A percentile compares a stretch with the other conserved stretches of the same genome.
Conservation (phyloP, 2,888 invertebrate species). For the Xanthorhoe spadicearia region DNA sequence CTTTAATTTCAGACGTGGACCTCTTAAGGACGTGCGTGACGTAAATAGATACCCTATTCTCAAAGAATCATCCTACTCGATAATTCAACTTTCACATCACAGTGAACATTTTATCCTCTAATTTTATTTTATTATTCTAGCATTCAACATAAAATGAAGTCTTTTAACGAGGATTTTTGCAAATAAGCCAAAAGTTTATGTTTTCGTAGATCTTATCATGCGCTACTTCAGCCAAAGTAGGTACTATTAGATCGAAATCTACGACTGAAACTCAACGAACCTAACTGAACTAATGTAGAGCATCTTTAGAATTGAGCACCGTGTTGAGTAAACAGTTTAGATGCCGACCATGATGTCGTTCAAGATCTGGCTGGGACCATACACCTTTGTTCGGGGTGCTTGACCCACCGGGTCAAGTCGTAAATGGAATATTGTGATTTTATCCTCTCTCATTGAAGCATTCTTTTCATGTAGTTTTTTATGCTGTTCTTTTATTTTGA, state of each 20-base stretch:
- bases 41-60: constrained; percentile 51
- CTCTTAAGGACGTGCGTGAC: constrained; percentile 61
- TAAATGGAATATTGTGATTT: constrained; percentile 31
- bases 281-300: constrained; percentile 18
- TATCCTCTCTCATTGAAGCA: constrained; percentile 17
- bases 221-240: too few relatives aligned
- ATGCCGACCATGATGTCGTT: constrained; percentile 50
- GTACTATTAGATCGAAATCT: too few relatives aligned
- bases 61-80: constrained; percentile 8
- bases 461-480: constrained; percentile 22
- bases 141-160: too few relatives aligned
- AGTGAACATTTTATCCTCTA: too few relatives aligned
- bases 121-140: too few relatives aligned
- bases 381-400: constrained; percentile 48
- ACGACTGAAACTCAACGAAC: too few relatives aligned
- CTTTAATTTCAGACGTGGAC: constrained; percentile 74
- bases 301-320: constrained; percentile 41
- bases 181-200: too few relatives aligned
- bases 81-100: background rate
- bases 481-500: constrained; percentile 15
- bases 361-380: constrained; percentile 45
- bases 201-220: too few relatives aligned
- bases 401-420: constrained; percentile 31
- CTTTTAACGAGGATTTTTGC: background rate
- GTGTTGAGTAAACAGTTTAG: constrained; percentile 64